These are phyloP conservation scores for Sympetrum striolatum DNA, from an alignment of 2,888 invertebrate species.

Conservation along the genomic window DNA sequence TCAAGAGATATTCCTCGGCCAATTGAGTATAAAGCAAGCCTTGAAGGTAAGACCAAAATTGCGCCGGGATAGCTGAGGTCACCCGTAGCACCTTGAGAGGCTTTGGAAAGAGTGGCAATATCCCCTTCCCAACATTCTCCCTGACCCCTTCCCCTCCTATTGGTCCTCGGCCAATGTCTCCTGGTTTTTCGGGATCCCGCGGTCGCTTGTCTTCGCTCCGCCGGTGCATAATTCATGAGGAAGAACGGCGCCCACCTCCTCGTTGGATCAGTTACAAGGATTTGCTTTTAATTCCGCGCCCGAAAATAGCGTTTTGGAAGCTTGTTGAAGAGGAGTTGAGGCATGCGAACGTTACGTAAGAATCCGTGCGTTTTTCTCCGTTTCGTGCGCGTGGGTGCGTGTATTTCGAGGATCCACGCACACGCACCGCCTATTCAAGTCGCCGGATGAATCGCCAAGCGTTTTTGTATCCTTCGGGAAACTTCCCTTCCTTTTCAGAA, in stretches of 20 bases:
- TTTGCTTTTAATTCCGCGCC: constrained; percentile 3
- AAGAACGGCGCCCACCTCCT: not conserved
- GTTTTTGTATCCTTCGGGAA: not conserved
- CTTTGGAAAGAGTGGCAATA: not conserved
- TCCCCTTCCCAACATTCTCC: not conserved
- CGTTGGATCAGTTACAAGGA: not conserved
- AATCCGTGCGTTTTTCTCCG: too few relatives aligned
- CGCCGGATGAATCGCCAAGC: not conserved
- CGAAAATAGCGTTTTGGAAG: not conserved
- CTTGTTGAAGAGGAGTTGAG: too few relatives aligned
- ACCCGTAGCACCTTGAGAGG: not conserved
- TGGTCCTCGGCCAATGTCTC: not conserved
- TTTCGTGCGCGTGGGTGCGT: too few relatives aligned
- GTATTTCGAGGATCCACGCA: not conserved
- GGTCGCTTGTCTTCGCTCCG: not conserved
- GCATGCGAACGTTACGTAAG: too few relatives aligned
- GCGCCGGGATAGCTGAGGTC: not conserved
- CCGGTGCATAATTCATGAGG: constrained; percentile 39
- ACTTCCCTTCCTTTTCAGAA: not conserved
- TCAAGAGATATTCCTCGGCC: too few relatives aligned
- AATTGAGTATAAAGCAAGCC: not conserved
- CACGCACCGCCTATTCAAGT: not conserved
- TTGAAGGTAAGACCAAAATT: not conserved
- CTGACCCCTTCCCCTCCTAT: not conserved
- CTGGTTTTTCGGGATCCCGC: not conserved